phyloP scores from a whole-genome alignment of 2,113 vertebrate species.

The Mormyrus lacerda region DNA sequence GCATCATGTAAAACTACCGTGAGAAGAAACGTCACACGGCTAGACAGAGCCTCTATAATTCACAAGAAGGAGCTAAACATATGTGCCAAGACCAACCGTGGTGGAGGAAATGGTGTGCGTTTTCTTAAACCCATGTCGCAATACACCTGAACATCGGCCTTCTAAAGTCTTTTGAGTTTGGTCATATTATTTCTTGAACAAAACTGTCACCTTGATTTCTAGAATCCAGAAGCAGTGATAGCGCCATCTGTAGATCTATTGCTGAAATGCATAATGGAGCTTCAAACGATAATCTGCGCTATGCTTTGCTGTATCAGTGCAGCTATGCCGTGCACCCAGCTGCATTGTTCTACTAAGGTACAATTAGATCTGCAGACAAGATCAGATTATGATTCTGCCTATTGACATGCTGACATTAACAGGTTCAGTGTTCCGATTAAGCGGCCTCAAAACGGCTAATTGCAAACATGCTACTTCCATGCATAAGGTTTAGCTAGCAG shows the following conservation, averaged over 20 bases:
- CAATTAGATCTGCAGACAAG: conserved; percentile 9
- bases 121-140: conserved; percentile 15
- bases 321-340: neutral
- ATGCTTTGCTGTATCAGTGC: neutral
- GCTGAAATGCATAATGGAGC: neutral
- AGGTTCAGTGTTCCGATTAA: conserved; percentile 25
- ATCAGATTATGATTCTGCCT: conserved; percentile 10
- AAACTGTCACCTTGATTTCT: neutral
- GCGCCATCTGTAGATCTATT: neutral
- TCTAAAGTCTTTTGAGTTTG: neutral
- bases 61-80: conserved; percentile 27
- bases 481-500: neutral
- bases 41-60: conserved; percentile 14
- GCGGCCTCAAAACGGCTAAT: conserved; percentile 1
- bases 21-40: conserved; percentile 10
- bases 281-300: neutral
- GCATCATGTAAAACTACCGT: conserved; percentile 10
- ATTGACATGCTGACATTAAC: conserved; percentile 22
- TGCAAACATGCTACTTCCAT: neutral
- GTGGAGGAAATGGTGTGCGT: conserved; percentile 12
- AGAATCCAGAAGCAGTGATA: neutral
- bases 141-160: neutral
- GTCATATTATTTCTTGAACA: neutral
- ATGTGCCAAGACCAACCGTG: conserved; percentile 7
- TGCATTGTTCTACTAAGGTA: neutral